Conservation (phyloP, 2,113 vertebrate genomes). For the Anas platyrhynchos region DNA sequence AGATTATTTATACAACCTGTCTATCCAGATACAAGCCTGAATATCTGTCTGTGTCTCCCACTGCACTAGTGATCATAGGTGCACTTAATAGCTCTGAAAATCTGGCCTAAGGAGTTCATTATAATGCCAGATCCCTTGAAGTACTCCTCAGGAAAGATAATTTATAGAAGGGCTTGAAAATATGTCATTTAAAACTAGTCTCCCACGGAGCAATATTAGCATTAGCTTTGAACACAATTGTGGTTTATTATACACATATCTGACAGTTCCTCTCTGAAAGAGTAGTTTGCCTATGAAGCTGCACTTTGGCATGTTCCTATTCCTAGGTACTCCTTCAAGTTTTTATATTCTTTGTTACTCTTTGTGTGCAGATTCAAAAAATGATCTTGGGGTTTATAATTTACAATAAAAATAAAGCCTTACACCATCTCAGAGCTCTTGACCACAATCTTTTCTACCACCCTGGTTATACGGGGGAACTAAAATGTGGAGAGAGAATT, state of each 20-base stretch:
- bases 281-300: constrained; percentile 29
- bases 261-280: constrained; percentile 37
- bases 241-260: constrained; percentile 31
- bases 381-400: not conserved
- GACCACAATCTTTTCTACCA: not conserved
- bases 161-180: constrained; percentile 53
- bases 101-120: constrained; percentile 53
- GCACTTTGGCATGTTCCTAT: not conserved
- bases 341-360: not conserved
- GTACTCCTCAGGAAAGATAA: constrained; percentile 27
- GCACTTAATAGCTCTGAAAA: constrained; percentile 57
- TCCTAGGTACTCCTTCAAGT: not conserved
- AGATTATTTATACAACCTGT: constrained; percentile 43
- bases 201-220: constrained; percentile 65
- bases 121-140: constrained; percentile 44
- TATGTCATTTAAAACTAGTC: constrained; percentile 59
- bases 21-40: not conserved
- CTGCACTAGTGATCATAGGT: constrained; percentile 44
- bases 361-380: not conserved
- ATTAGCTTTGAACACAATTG: constrained; percentile 61
- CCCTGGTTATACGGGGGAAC: not conserved
- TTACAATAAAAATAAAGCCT: not conserved
- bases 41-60: constrained; percentile 29
- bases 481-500: not conserved
- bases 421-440: not conserved